phyloP scores from a whole-genome alignment of 2,113 vertebrate genomes.

The Leuciscus idus region DNA sequence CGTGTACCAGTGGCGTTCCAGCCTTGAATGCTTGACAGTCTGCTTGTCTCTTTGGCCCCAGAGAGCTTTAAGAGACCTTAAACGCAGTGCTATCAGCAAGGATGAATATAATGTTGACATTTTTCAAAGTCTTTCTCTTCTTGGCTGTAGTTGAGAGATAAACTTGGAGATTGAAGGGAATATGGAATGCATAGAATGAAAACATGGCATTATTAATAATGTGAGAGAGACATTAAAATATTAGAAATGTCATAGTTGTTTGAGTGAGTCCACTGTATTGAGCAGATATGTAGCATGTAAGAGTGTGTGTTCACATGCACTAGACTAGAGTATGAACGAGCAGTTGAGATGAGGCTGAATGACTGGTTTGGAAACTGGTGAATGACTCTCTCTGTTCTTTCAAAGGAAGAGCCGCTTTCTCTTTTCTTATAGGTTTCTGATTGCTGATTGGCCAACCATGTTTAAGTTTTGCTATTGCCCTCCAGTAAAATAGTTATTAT shows the following conservation, averaged over 20 bases:
- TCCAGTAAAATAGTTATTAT: neutral
- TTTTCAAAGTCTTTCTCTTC: slow-evolving; percentile 6
- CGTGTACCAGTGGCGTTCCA: neutral
- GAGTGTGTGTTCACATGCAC: neutral
- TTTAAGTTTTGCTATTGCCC: neutral
- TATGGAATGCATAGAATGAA: neutral
- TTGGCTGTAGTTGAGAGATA: neutral
- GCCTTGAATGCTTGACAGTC: slow-evolving; percentile 19
- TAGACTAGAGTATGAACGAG: slow-evolving; percentile 49
- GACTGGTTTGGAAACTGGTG: slow-evolving; percentile 72
- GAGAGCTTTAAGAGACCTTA: slow-evolving; percentile 24
- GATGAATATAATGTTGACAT: slow-evolving; percentile 1
- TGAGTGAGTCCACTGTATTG: neutral
- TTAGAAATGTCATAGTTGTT: neutral
- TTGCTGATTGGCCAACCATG: slow-evolving; percentile 17
- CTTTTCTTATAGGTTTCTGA: slow-evolving; percentile 15
- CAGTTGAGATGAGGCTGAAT: slow-evolving; percentile 70
- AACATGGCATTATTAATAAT: neutral
- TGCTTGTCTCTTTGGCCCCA: slow-evolving; percentile 11
- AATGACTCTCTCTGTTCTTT: slow-evolving; percentile 73
- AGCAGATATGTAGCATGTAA: slow-evolving; percentile 4
- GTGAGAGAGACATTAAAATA: neutral
- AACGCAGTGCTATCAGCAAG: slow-evolving; percentile 20
- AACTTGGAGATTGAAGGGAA: neutral
- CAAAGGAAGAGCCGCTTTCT: neutral